phyloP scores from a whole-genome alignment of 2,888 invertebrate genomes.

The Neocrepidodera transversa region DNA sequence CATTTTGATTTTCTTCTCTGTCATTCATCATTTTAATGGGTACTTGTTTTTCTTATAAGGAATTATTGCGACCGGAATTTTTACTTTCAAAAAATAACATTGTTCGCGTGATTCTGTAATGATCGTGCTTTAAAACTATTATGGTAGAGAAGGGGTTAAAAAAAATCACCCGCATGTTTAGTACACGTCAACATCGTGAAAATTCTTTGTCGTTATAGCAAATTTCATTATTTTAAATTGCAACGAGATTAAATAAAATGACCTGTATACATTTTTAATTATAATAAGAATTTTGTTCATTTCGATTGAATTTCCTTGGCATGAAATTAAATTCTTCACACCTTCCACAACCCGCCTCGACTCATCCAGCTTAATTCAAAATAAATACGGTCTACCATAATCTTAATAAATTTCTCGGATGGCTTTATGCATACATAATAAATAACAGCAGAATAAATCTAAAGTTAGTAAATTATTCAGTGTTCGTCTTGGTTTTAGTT shows the following conservation, averaged over 20 bases:
- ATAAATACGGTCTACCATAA: constrained; percentile 15
- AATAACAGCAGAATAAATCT: constrained; percentile 40
- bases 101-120: constrained; percentile 50
- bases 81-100: constrained; percentile 48
- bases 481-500: constrained; percentile 54
- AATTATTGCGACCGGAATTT: constrained; percentile 49
- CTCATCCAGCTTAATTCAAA: background rate
- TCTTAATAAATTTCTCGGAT: constrained; percentile 15
- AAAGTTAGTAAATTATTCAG: constrained; percentile 51
- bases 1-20: constrained; percentile 54
- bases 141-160: constrained; percentile 12
- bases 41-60: constrained; percentile 52
- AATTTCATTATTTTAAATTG: constrained; percentile 21
- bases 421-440: constrained; percentile 30
- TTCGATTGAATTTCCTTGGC: no score
- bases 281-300: no score
- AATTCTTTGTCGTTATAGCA: constrained; percentile 18
- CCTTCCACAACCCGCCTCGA: background rate
- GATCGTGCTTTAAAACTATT: constrained; percentile 40
- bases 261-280: no score
- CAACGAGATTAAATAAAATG: constrained; percentile 1
- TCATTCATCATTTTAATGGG: constrained; percentile 56
- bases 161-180: constrained; percentile 18
- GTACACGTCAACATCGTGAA: constrained; percentile 12
- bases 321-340: constrained; percentile 7